These are phyloP conservation scores for Circaetus cinerascens DNA, from an alignment of 2,113 vertebrate species.

Conservation along the genomic window DNA sequence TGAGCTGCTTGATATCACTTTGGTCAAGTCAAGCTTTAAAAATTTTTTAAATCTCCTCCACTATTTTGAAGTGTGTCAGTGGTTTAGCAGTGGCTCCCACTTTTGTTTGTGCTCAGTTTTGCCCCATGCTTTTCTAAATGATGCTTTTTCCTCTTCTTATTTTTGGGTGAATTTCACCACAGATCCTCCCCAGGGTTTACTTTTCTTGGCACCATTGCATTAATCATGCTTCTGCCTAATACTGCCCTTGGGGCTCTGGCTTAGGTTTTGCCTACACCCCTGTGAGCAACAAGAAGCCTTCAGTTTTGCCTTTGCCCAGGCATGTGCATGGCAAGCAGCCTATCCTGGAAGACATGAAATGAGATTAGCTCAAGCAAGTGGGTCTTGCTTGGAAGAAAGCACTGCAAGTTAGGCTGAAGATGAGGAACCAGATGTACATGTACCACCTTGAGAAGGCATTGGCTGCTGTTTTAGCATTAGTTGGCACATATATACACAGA, in stretches of 20 bases:
- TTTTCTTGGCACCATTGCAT: background rate
- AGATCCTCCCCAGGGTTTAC: background rate
- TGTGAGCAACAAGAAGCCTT: background rate
- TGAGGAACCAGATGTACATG: background rate
- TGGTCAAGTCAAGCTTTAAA: background rate
- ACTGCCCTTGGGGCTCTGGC: conserved; percentile 11
- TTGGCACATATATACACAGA: background rate
- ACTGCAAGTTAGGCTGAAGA: background rate
- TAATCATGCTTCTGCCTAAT: background rate
- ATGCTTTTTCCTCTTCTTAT: background rate
- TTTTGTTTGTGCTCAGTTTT: background rate
- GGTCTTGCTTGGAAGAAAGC: background rate
- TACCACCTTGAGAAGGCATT: background rate
- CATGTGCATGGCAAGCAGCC: conserved; percentile 22
- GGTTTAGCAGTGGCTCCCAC: background rate
- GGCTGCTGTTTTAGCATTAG: background rate
- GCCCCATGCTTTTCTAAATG: background rate
- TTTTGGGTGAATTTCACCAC: background rate
- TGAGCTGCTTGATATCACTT: background rate
- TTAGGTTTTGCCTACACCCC: background rate
- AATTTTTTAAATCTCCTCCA: background rate
- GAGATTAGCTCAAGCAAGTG: conserved; percentile 11
- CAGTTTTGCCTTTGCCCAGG: conserved; percentile 14
- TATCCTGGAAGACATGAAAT: background rate
- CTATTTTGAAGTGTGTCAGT: background rate